Evolutionary conservation across 1,140 invertebrate genomes (phyloP).

Genomic region (Sinonovacula constricta): DNA sequence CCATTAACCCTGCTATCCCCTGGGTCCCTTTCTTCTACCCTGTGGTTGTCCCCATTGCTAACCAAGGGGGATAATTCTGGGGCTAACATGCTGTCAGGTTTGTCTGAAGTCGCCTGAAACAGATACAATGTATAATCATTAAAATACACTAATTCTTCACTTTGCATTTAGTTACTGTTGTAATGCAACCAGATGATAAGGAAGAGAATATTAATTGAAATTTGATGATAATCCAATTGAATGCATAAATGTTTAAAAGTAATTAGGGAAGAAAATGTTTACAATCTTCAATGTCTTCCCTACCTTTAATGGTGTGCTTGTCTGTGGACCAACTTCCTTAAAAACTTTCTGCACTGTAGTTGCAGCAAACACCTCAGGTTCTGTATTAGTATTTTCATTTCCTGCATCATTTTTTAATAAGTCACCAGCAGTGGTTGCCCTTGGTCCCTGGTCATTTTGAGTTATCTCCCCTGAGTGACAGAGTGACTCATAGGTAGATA

Average conservation of each 20-base stretch:
- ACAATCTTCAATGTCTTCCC: conserved; percentile 7
- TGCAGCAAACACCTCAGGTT: neutral
- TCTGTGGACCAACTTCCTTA: conserved; percentile 13
- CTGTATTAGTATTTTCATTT: conserved; percentile 1
- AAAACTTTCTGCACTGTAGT: neutral
- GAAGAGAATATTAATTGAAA: too few relatives aligned
- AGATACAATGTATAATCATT: too few relatives aligned
- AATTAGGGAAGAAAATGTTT: too few relatives aligned
- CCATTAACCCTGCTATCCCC: too few relatives aligned
- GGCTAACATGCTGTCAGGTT: neutral
- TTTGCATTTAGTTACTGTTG: too few relatives aligned
- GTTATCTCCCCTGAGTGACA: conserved; percentile 26
- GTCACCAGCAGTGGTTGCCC: neutral
- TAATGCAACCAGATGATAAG: too few relatives aligned
- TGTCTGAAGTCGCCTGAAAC: too few relatives aligned
- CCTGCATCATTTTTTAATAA: neutral
- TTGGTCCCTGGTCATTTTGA: neutral
- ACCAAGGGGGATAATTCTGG: conserved; percentile 22
- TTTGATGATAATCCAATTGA: too few relatives aligned
- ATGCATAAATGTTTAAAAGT: too few relatives aligned
- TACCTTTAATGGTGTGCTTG: conserved; percentile 28
- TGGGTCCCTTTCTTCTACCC: conserved; percentile 20
- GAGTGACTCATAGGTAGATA: conserved; percentile 43
- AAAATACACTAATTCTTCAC: too few relatives aligned
- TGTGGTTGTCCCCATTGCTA: neutral